Conservation (phyloP, 2,888 invertebrate species). For the Amphipyra berbera region DNA sequence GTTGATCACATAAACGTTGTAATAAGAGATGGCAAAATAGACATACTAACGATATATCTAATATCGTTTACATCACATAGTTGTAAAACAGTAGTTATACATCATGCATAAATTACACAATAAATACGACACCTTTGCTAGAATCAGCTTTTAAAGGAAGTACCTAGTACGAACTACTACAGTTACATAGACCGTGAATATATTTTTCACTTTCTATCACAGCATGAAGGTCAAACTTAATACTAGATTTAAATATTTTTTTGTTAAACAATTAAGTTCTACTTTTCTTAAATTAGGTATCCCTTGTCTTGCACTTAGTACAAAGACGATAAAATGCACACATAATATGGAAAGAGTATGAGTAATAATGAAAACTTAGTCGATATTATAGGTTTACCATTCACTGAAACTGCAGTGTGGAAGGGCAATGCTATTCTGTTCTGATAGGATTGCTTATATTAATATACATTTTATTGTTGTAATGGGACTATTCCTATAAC, state of each 20-base stretch:
- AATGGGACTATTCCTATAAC: constrained; percentile 11
- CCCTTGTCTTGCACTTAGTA: constrained; percentile 46
- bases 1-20: constrained; percentile 49
- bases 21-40: constrained; percentile 54
- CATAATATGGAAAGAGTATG: constrained; percentile 27
- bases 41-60: constrained; percentile 39
- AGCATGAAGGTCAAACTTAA: constrained; percentile 59
- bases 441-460: constrained; percentile 3
- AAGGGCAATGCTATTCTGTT: background rate
- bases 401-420: constrained; percentile 18
- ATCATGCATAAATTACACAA: constrained; percentile 48
- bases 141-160: constrained; percentile 34
- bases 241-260: constrained; percentile 41
- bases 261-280: constrained; percentile 37
- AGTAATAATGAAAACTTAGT: constrained; percentile 14
- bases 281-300: constrained; percentile 44
- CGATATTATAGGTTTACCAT: constrained; percentile 19
- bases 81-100: constrained; percentile 41
- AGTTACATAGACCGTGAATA: constrained; percentile 51
- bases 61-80: constrained; percentile 47
- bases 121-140: constrained; percentile 52
- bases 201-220: constrained; percentile 55
- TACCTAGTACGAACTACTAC: constrained; percentile 53
- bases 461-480: constrained; percentile 1
- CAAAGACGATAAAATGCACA: constrained; percentile 45